Evolutionary conservation across 2,797 vertebrate species (phyloP), one percentile per base, ranked within the genome.

Genomic region (Myripristis jacobus): DNA sequence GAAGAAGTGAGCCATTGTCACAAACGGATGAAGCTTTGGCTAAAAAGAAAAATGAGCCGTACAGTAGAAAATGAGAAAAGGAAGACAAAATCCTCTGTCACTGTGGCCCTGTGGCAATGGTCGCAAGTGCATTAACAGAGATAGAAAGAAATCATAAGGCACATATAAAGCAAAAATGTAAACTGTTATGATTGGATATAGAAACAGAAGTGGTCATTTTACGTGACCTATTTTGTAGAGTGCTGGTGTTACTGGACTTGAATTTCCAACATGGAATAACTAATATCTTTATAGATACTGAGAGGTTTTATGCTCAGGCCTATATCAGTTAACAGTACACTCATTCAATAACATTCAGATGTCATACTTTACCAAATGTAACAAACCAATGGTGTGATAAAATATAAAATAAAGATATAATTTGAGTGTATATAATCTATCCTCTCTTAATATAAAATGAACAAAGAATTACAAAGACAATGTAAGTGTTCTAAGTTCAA

Each of bases 1-100:
- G 80, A 57, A 4, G 25, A 73, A 73, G 65, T 34, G 50, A 87
- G 82, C 70, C 83, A 73, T 85, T 80, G 78, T 88, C 83, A 80
- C 75, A 77, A 82, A 75, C 18, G 41, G 47, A 73, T 57, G 50
- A 78, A 27, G 41, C 44, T 83, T 82, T 29, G 75, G 79, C 21
- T 72, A 63, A 9, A 80, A 72, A 66, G 27, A 60, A 54, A 46
- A 53, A 66, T 19, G 6, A 46, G 44, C 5, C 27, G 9, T n/a
- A 64, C 15, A 63, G 16, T 50, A 1, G 8, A 43, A 61, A 72
- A 63, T 15, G 9, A 50, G 56, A 60, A 13, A 6, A 62, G 29
- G 27, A 57, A 51, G 41, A 22, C 11, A 50, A 73, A 22, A 16
- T 29, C 48, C 34, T 21, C 47, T 3, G 61, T 41, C n/a, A 19